Evolutionary conservation across 2,888 invertebrate genomes (phyloP).

Genomic region (Acronicta leporina): DNA sequence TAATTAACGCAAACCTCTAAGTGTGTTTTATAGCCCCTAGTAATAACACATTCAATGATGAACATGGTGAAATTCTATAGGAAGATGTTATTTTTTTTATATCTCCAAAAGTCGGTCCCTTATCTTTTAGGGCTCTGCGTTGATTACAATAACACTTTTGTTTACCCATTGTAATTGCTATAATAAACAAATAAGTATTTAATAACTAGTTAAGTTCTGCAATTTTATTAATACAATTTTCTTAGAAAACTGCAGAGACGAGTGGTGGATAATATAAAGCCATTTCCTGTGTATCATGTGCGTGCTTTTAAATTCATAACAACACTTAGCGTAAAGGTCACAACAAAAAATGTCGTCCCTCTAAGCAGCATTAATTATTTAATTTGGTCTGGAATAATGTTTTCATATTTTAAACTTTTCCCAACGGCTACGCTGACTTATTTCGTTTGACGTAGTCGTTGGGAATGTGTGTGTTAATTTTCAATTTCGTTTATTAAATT

Average conservation of each 20-base stretch:
- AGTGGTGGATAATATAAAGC: slow-evolving; percentile 18
- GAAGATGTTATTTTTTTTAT: neutral
- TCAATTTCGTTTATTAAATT: slow-evolving; percentile 1
- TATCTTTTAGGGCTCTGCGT: neutral
- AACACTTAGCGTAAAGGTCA: slow-evolving; percentile 47
- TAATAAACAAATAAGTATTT: slow-evolving; percentile 30
- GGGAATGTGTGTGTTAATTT: slow-evolving; percentile 30
- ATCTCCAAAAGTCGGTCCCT: neutral
- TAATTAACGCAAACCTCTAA: neutral
- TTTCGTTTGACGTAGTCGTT: slow-evolving; percentile 30
- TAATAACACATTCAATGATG: too few relatives aligned
- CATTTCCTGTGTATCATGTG: slow-evolving; percentile 32
- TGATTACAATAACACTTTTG: neutral
- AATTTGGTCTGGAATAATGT: slow-evolving; percentile 44
- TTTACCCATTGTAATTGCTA: slow-evolving; percentile 49
- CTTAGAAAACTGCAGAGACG: slow-evolving; percentile 24
- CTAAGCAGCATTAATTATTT: slow-evolving; percentile 25
- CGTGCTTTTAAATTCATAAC: slow-evolving; percentile 37
- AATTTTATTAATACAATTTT: slow-evolving; percentile 37
- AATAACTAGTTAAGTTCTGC: slow-evolving; percentile 29
- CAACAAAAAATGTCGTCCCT: slow-evolving; percentile 42
- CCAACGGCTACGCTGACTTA: slow-evolving; percentile 46
- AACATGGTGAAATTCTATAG: too few relatives aligned
- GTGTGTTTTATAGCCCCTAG: neutral
- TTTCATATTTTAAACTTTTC: slow-evolving; percentile 44